Base-by-base conservation (phyloP, 1,140 invertebrate species). In the Diorhabda elongata region DNA sequence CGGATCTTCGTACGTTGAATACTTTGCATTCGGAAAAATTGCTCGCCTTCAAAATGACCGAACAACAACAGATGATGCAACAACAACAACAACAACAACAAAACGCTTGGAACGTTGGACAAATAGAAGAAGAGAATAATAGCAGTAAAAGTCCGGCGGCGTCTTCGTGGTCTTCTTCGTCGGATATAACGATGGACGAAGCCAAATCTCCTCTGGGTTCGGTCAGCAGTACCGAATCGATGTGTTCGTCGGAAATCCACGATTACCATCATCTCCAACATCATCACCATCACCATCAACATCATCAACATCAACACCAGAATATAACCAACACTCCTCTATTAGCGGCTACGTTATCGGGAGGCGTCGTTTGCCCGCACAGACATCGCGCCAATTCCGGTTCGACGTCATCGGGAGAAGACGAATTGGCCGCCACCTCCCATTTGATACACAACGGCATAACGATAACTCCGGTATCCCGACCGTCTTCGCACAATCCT, bases 1-100 rank as follows among this genome's bases (percentile, higher is more conserved):
- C 96, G 2, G 97, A 98, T 83, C 85, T 98, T 72, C 87, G 96
- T 70, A 98, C 96, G 0, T 83, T 98, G 56, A 98, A 98, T 83
- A 97, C 96, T 3, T 86, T 98, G 7, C 97, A 98, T 80, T 97
- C 95, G 1, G 97, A 98, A 79, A 98, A 98, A 80, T 84, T 98
- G 43, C 85, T 98, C 9, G 95, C 96, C 2, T 96, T 95, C 83
- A 94, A 95, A 77, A 91, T 91, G 89, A 93, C 93, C 26, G 91
- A 94, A 80, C 91, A 94, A 76, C 92, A 92, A 78, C 91, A 92
- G 75, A 85, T 91, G 75, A 82, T 91, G 71, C 86, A 91, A 63
- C 90, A 91, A 70, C 85, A 86, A 62, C 80, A 81, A 63, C 47
- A 52, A 8, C 73, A 74, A 58, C 86, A 88, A 8, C 73, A 74